Conservation (phyloP, 2,113 vertebrate genomes). For the Lampris megalopsis region DNA sequence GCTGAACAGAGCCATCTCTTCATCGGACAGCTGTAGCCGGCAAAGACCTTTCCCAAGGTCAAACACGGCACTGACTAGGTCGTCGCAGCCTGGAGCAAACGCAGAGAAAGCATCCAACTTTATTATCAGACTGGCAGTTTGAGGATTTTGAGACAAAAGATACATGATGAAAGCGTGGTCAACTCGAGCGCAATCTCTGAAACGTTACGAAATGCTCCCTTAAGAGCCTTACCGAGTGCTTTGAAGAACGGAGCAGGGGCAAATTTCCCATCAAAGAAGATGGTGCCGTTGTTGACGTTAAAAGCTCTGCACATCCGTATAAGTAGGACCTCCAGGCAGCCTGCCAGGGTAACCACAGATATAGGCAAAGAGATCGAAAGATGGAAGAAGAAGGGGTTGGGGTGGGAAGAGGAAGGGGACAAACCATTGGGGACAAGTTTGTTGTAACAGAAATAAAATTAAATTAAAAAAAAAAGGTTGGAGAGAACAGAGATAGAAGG, state of each 20-base stretch:
- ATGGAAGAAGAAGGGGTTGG: constrained; percentile 23
- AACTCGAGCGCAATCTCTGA: no score
- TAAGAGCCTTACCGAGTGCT: constrained; percentile 85
- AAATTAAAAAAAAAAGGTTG: background rate
- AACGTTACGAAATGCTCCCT: no score
- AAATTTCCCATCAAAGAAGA: constrained; percentile 92
- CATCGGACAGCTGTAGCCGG: constrained; percentile 88
- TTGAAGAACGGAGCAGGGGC: constrained; percentile 89
- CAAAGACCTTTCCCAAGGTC: constrained; percentile 89
- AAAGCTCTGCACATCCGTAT: constrained; percentile 91
- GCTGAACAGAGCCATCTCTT: constrained; percentile 91
- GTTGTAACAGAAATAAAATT: no score
- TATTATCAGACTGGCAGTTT: background rate
- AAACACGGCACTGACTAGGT: constrained; percentile 87
- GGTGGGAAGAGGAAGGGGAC: constrained; percentile 2
- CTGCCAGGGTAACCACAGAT: constrained; percentile 76
- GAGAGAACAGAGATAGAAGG: constrained; percentile 57
- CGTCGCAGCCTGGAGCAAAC: constrained; percentile 86
- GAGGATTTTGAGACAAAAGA: background rate
- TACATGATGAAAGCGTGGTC: no score
- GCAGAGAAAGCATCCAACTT: constrained; percentile 11
- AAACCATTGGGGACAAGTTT: constrained; percentile 14
- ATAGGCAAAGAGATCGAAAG: constrained; percentile 56
- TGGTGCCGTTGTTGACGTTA: constrained; percentile 88
- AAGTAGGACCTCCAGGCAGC: constrained; percentile 91